A percentile compares a stretch with the other conserved stretches of the same genome.
Evolutionary conservation across 2,888 invertebrate species (phyloP).

Genomic region (Hedychridium roseum): DNA sequence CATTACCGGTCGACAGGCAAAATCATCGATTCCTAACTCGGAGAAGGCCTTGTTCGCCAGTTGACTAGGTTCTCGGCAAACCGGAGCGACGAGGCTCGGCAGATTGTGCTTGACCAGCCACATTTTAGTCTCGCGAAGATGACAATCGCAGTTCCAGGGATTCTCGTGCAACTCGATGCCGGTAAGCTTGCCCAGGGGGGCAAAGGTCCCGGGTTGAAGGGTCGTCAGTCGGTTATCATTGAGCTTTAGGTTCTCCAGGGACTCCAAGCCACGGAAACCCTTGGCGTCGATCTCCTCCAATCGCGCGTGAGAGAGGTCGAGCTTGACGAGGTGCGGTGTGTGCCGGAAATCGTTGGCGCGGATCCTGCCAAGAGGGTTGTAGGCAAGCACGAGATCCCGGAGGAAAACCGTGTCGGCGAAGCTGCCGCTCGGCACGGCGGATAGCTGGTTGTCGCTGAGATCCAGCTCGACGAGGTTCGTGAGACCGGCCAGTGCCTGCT

Average conservation of each 20-base stretch:
- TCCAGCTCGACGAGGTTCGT: conserved; percentile 91
- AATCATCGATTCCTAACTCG: conserved; percentile 81
- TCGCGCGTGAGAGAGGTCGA: conserved; percentile 85
- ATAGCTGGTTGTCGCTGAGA: conserved; percentile 83
- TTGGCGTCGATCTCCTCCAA: conserved; percentile 79
- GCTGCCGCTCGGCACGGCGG: conserved; percentile 80
- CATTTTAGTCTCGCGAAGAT: conserved; percentile 79
- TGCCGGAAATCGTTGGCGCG: conserved; percentile 78
- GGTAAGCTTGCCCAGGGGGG: conserved; percentile 76
- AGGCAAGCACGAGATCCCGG: conserved; percentile 80
- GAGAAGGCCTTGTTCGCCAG: conserved; percentile 77
- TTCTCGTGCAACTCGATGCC: conserved; percentile 87
- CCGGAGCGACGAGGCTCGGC: conserved; percentile 79
- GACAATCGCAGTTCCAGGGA: conserved; percentile 90
- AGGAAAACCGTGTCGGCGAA: conserved; percentile 83
- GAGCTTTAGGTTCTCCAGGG: conserved; percentile 80
- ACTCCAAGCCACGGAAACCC: conserved; percentile 80
- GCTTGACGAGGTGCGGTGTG: conserved; percentile 79
- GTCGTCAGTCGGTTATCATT: conserved; percentile 83
- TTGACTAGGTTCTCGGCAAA: conserved; percentile 77
- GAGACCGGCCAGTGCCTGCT: conserved; percentile 83
- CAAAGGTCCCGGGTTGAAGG: conserved; percentile 76
- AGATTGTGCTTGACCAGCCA: conserved; percentile 83
- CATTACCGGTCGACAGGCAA: conserved; percentile 86
- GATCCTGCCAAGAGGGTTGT: conserved; percentile 84